Conservation (phyloP, 1,140 invertebrate genomes). For the Anadara kagoshimensis region DNA sequence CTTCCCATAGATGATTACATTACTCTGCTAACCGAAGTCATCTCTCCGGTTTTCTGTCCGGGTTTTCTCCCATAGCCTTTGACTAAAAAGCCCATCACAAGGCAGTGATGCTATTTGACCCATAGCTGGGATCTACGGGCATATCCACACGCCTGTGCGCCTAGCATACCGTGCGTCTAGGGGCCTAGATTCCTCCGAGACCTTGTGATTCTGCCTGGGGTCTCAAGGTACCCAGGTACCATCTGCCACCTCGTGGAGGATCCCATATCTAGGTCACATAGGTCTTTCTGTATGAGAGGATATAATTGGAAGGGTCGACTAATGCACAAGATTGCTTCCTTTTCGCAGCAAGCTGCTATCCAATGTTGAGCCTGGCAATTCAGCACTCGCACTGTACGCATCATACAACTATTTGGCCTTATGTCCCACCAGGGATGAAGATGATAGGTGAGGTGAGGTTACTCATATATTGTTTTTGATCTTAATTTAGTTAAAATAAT, state of each 20-base stretch:
- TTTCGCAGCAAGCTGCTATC: constrained; percentile 9
- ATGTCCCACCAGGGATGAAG: no score
- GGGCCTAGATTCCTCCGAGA: constrained; percentile 25
- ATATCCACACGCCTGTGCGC: constrained; percentile 1
- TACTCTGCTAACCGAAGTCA: no score
- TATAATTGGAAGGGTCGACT: constrained; percentile 7
- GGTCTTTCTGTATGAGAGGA: constrained; percentile 23
- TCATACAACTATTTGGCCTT: no score
- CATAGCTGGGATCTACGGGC: constrained; percentile 7
- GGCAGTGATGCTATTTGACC: constrained; percentile 2
- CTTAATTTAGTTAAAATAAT: no score
- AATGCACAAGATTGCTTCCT: constrained; percentile 4
- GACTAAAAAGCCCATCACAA: constrained; percentile 16
- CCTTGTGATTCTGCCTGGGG: no score
- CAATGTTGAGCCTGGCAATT: constrained; percentile 6
- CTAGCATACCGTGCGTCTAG: constrained; percentile 17
- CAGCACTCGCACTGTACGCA: no score
- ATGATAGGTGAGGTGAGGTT: no score
- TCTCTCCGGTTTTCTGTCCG: no score
- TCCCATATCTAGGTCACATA: constrained; percentile 27
- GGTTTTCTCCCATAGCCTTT: constrained; percentile 8
- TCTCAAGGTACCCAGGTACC: constrained; percentile 19
- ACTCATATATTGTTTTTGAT: no score
- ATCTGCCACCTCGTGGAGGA: constrained; percentile 17
- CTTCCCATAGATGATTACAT: no score